Percentiles rank a stretch among this genome's conserved stretches.
phyloP scores from a whole-genome alignment of 2,888 invertebrate genomes.

The Augochlorella aurata region DNA sequence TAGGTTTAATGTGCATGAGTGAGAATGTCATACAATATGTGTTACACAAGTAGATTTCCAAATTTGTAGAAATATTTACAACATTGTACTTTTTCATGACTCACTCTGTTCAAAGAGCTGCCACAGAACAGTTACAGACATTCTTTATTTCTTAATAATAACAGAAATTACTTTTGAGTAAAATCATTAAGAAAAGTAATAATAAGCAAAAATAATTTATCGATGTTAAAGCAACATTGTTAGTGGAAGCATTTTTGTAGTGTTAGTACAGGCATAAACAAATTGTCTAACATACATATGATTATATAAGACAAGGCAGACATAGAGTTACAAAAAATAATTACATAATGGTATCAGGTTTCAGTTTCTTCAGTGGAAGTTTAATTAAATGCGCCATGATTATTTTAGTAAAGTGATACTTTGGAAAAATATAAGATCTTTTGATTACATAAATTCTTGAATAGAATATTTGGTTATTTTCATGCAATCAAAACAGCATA shows the following conservation, averaged over 20 bases:
- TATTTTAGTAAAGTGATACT: neutral
- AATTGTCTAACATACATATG: neutral
- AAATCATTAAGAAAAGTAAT: neutral
- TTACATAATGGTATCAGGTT: constrained; percentile 21
- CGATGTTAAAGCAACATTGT: neutral
- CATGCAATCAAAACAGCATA: neutral
- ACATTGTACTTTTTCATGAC: neutral
- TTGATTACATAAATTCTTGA: neutral
- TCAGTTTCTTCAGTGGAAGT: constrained; percentile 4
- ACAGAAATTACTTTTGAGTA: neutral
- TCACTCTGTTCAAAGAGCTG: neutral
- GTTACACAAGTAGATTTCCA: neutral
- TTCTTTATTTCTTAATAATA: constrained; percentile 2
- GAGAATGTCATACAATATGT: neutral
- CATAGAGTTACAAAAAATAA: constrained; percentile 24
- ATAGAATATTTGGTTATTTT: neutral
- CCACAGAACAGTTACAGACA: neutral
- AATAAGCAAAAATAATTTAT: constrained; percentile 14
- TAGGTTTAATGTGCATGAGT: too few relatives aligned
- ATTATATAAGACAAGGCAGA: constrained; percentile 3
- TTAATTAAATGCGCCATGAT: neutral
- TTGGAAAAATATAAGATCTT: neutral
- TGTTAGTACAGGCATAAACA: neutral
- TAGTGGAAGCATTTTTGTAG: neutral
- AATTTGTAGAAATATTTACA: neutral